phyloP scores from a whole-genome alignment of 1,140 invertebrate species.

The Reticulitermes speratus region DNA sequence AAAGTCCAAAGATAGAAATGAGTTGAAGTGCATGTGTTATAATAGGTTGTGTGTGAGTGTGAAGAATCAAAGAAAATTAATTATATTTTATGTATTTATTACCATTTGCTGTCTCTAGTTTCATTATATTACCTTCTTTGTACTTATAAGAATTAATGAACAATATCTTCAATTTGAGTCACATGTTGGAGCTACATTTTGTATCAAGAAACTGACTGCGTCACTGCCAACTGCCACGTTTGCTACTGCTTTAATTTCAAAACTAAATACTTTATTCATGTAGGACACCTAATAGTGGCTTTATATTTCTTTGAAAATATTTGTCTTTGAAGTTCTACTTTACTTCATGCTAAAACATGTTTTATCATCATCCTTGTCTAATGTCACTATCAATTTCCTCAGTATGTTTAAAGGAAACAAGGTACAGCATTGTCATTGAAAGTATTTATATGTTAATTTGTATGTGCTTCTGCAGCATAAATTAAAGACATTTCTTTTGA shows the following conservation, averaged over 20 bases:
- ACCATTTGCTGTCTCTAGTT: neutral
- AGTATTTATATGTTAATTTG: neutral
- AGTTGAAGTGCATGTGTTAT: constrained; percentile 7
- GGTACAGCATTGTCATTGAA: no score
- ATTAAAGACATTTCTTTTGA: neutral
- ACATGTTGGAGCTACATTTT: neutral
- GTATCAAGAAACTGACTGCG: constrained; percentile 7
- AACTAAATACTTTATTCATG: neutral
- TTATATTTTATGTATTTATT: neutral
- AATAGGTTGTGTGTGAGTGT: neutral
- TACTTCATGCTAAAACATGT: neutral
- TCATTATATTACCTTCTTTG: neutral
- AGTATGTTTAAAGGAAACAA: no score
- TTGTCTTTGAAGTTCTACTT: neutral
- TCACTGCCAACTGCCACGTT: neutral
- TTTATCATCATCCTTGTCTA: neutral
- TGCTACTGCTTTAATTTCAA: neutral
- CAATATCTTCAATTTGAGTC: neutral
- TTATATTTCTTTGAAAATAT: neutral
- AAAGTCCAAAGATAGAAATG: constrained; percentile 11
- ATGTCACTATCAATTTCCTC: neutral
- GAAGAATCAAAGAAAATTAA: constrained; percentile 6
- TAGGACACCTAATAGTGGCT: neutral
- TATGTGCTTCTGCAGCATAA: neutral
- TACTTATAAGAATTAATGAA: neutral